These are phyloP conservation scores for Salticus scenicus DNA, from an alignment of 2,888 invertebrate species.

Conservation along the genomic window DNA sequence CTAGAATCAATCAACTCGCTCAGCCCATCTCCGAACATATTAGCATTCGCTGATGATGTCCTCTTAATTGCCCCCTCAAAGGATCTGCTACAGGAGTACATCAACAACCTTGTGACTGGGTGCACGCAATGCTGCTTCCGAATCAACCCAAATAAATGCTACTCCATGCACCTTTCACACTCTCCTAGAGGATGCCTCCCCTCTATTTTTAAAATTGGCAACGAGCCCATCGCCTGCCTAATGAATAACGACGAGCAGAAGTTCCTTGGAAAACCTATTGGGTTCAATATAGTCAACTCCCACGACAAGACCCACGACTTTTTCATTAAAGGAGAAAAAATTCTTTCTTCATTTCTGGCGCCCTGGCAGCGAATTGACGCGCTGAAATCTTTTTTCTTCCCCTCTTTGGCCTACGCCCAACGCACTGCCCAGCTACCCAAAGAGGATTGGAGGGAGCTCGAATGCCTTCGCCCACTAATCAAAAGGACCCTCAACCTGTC, in stretches of 20 bases:
- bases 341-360: not conserved
- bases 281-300: not conserved
- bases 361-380: not conserved
- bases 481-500: no score
- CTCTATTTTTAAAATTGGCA: not conserved
- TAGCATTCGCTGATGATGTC: not conserved
- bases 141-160: not conserved
- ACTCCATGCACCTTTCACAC: not conserved
- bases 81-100: no score
- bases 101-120: no score
- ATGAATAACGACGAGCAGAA: no score
- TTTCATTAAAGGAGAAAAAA: not conserved
- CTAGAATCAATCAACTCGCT: no score
- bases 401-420: not conserved
- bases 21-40: no score
- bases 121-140: not conserved
- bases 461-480: no score
- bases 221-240: not conserved
- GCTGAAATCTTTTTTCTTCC: not conserved
- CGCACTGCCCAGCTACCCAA: not conserved
- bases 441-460: no score
- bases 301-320: not conserved
- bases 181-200: not conserved
- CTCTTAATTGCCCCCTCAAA: not conserved
- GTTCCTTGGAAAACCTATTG: slow-evolving; percentile 6